Percentiles rank a stretch among this genome's conserved stretches.
Evolutionary conservation across 2,888 invertebrate genomes (phyloP).

Genomic region (Fabriciana adippe): DNA sequence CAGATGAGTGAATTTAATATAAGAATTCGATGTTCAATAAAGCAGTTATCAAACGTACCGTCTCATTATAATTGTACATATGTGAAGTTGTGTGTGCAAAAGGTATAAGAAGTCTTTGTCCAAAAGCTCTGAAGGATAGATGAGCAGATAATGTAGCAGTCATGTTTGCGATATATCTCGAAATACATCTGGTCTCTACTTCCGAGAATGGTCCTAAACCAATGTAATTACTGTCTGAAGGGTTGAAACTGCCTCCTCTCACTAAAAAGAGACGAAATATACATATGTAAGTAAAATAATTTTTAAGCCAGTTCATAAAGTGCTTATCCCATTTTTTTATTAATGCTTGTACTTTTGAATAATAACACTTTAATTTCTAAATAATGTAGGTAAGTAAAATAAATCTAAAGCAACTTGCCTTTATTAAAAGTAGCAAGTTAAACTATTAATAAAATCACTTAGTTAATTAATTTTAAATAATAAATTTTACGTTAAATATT

Average conservation of each 20-base stretch:
- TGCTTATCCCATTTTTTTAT: no score
- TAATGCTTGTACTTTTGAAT: no score
- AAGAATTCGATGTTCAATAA: no score
- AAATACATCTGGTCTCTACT: constrained; percentile 73
- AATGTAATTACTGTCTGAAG: constrained; percentile 69
- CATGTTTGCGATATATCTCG: constrained; percentile 69
- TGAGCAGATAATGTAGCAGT: constrained; percentile 72
- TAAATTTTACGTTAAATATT: no score
- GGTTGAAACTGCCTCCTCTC: constrained; percentile 69
- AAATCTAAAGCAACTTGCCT: no score
- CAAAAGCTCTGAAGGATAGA: constrained; percentile 85
- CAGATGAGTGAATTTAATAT: no score
- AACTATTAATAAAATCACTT: no score
- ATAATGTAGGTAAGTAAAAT: no score
- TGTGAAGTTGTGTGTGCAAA: constrained; percentile 76
- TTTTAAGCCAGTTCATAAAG: no score
- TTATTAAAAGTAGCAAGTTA: no score
- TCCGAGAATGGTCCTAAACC: constrained; percentile 83
- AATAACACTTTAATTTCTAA: no score
- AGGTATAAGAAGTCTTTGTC: constrained; percentile 83
- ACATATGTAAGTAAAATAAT: not conserved
- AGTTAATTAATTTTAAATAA: no score
- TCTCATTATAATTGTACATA: constrained; percentile 72
- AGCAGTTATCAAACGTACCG: constrained; percentile 52
- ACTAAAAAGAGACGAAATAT: constrained; percentile 49